Evolutionary conservation across 1,140 invertebrate species (phyloP).

Genomic region (Goniozus legneri): DNA sequence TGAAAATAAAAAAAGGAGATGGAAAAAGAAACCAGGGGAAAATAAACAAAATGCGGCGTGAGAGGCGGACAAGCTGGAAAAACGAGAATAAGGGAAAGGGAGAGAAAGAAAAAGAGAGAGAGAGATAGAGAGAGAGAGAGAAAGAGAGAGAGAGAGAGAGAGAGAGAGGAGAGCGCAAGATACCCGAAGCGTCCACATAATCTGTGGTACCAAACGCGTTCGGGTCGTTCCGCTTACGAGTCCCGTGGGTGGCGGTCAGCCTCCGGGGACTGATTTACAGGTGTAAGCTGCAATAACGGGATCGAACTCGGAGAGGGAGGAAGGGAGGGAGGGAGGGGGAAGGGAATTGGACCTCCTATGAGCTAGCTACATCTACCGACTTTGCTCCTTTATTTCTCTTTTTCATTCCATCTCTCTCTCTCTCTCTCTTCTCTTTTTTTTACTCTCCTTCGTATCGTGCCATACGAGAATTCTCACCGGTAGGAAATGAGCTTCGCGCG

Average conservation of each 20-base stretch:
- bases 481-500: no score
- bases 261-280: constrained; percentile 28
- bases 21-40: no score
- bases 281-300: constrained; percentile 28
- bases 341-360: constrained; percentile 3
- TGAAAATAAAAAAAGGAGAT: no score
- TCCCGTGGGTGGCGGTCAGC: constrained; percentile 28
- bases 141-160: background rate
- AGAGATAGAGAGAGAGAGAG: no score
- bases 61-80: background rate
- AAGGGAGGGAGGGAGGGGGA: no score
- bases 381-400: no score
- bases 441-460: no score
- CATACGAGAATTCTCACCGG: no score
- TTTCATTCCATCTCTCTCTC: no score
- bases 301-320: background rate
- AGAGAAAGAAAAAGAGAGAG: background rate
- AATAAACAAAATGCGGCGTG: background rate
- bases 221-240: constrained; percentile 25
- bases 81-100: background rate
- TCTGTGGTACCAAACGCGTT: background rate
- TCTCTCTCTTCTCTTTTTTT: no score
- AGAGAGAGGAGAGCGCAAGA: background rate
- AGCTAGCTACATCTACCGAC: constrained; percentile 1
- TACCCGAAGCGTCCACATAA: background rate